Conservation (phyloP, 2,888 invertebrate species). For the Agriotes lineatus region DNA sequence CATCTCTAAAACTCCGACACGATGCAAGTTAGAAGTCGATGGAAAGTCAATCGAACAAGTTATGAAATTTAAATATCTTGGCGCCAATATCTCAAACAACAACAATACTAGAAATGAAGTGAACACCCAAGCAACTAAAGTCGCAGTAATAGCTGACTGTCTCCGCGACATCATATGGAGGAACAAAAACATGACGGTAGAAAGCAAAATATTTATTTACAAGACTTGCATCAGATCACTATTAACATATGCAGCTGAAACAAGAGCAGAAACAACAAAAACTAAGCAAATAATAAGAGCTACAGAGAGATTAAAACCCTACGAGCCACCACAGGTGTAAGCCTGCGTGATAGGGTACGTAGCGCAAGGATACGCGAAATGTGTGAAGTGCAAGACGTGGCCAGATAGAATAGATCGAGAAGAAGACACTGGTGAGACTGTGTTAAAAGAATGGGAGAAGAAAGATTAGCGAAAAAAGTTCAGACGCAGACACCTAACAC, state of each 20-base stretch:
- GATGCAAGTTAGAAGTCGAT: background rate
- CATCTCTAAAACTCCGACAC: background rate
- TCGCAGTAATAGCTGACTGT: background rate
- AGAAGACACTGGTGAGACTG: background rate
- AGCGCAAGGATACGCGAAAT: background rate
- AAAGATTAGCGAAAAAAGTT: background rate
- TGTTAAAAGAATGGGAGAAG: background rate
- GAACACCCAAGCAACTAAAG: background rate
- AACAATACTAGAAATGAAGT: background rate
- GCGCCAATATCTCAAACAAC: background rate
- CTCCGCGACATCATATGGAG: background rate
- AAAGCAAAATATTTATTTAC: background rate
- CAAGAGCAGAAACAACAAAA: too few species aligned
- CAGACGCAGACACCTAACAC: background rate
- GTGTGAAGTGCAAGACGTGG: background rate
- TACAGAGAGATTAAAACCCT: background rate
- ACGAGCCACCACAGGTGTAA: background rate
- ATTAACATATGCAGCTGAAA: too few species aligned
- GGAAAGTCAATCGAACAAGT: background rate
- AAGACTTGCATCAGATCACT: background rate
- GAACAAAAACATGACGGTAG: background rate
- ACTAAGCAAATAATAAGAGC: background rate
- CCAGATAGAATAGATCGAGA: background rate
- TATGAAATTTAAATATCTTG: background rate
- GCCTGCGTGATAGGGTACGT: background rate